Base-by-base conservation (phyloP, 2,888 invertebrate genomes). In the Drosophila nigricruria region DNA sequence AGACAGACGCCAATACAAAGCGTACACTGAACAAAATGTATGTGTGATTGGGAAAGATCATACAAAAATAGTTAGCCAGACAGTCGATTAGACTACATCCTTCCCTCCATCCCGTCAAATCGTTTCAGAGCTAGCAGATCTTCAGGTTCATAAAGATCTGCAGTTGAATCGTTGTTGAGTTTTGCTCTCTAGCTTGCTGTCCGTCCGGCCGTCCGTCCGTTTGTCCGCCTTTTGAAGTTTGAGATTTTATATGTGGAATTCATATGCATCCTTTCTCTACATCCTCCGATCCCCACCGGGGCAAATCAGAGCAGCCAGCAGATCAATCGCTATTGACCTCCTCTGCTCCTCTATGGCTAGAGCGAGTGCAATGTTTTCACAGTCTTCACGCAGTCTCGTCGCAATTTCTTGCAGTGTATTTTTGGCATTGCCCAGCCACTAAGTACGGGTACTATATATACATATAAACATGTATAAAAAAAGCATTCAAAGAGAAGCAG, bases 341-440 rank as follows among this genome's bases (percentile, higher is more conserved):
- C 18, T 18, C 40, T n/a, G n/a, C 9, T 38, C 2, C 38, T 38
- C 43, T 25, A 1, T 16, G 8, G 6, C 8, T 16, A 12, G 14
- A 8, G 43, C 14, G 5, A 12, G 18, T 18, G 18, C 18, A 23
- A 23, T 14, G 14, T 23, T 16, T 23, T 8, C 8, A 42, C 36
- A 5, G 16, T 16, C 3, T 40, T 10, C 25, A 3, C 1, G 23
- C 3, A 16, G 16, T 25, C 27, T 16, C 10, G 2, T 2, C 10
- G 10, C 18, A 18, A 49, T 36, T 65, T 72, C 27, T 50, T 0
- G 6, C 52, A 36, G 73, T 77, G 74, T 57, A 70, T 20, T 64
- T 69, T 45, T 38, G 61, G 84, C 90, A 88, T 91, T 90, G 91
- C 82, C 91, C 85, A 79, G 72, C 67, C 70, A 81, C 86, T 75